Conservation (phyloP, 2,113 vertebrate genomes). For the Murina feae region DNA sequence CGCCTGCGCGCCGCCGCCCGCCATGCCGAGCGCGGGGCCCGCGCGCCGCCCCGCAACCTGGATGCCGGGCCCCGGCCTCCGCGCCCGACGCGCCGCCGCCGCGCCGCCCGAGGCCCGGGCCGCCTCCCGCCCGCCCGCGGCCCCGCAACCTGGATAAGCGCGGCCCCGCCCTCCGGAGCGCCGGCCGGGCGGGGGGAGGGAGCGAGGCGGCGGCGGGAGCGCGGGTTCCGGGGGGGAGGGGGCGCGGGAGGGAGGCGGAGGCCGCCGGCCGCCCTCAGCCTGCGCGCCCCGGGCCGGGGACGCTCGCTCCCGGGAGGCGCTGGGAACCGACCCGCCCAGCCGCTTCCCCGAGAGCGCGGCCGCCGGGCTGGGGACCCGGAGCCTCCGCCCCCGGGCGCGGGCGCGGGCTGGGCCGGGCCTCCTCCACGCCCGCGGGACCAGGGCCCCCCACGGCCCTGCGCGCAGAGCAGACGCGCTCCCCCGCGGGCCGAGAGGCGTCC, state of each 20-base stretch:
- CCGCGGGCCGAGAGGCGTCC: conserved; percentile 36
- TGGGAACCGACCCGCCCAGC: conserved; percentile 60
- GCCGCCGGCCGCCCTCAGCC: conserved; percentile 13
- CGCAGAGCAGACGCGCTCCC: conserved; percentile 25
- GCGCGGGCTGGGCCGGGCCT: not conserved
- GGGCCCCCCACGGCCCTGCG: conserved; percentile 31
- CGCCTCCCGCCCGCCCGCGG: conserved; percentile 37
- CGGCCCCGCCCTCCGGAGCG: conserved; percentile 73
- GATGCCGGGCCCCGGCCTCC: conserved; percentile 24
- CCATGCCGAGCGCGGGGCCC: conserved; percentile 68
- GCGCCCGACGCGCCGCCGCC: not conserved
- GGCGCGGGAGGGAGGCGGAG: conserved; percentile 56
- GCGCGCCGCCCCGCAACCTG: conserved; percentile 61
- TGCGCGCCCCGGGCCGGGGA: conserved; percentile 15
- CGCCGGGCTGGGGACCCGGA: conserved; percentile 2
- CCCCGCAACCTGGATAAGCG: conserved; percentile 69
- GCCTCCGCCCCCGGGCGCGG: conserved; percentile 39
- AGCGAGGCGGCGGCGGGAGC: conserved; percentile 51
- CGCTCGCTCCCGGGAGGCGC: conserved; percentile 70
- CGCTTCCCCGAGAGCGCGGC: conserved; percentile 49
- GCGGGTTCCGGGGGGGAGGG: conserved; percentile 74
- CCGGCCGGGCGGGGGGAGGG: conserved; percentile 61
- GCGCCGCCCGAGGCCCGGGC: conserved; percentile 66
- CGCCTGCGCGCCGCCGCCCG: conserved; percentile 70
- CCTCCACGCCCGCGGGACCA: conserved; percentile 9